phyloP scores from a whole-genome alignment of 2,113 vertebrate species.

The Anhinga rufa region DNA sequence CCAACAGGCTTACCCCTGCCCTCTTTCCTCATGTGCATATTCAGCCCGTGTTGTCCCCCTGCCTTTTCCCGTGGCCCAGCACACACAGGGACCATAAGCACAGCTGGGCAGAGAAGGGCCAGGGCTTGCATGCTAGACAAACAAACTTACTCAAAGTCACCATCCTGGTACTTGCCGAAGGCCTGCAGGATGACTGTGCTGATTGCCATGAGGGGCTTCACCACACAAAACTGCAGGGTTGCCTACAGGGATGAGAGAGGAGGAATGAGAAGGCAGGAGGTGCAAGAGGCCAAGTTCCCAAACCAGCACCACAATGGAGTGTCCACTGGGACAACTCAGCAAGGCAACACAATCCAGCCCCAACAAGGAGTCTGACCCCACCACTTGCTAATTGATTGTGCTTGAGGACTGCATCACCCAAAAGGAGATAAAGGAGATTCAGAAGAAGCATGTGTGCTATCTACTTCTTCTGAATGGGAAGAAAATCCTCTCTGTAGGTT shows the following conservation, averaged over 20 bases:
- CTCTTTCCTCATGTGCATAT: neutral
- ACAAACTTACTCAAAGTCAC: conserved; percentile 90
- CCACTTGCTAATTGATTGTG: neutral
- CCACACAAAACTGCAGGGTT: conserved; percentile 94
- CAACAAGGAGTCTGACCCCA: neutral
- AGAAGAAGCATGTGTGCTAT: neutral
- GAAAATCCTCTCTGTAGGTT: neutral
- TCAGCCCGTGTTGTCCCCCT: neutral
- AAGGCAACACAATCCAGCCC: neutral
- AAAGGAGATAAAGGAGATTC: neutral
- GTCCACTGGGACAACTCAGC: neutral
- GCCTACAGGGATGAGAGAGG: conserved; percentile 70
- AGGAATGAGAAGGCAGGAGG: neutral
- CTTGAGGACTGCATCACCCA: neutral
- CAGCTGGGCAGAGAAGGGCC: neutral
- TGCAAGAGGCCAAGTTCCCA: neutral
- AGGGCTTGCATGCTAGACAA: neutral
- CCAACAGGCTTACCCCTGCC: neutral
- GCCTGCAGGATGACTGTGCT: conserved; percentile 92
- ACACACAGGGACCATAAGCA: neutral
- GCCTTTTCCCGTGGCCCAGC: neutral
- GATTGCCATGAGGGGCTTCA: conserved; percentile 93
- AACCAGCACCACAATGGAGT: neutral
- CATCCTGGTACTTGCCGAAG: conserved; percentile 93
- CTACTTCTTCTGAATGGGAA: neutral